Conservation (phyloP, 2,113 vertebrate genomes). For the Coregonus clupeaformis region DNA sequence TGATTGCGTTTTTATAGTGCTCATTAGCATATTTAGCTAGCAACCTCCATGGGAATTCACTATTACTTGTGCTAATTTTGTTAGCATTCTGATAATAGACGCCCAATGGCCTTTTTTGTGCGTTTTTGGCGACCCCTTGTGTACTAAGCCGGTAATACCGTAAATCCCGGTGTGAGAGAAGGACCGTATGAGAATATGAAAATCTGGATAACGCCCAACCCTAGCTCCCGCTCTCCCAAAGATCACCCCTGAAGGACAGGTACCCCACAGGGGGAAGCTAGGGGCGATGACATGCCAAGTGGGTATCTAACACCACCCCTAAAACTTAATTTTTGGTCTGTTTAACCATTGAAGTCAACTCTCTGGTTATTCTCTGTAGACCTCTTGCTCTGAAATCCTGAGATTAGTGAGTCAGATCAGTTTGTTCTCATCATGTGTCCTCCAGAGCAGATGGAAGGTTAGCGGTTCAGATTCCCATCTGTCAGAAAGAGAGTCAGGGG, state of each 20-base stretch:
- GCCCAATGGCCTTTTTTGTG: too few relatives aligned
- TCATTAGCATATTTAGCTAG: too few relatives aligned
- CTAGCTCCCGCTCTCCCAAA: background rate
- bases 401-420: background rate
- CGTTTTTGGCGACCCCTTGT: too few relatives aligned
- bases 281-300: background rate
- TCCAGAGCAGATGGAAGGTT: background rate
- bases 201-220: too few relatives aligned
- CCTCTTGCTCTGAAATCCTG: background rate
- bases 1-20: too few relatives aligned
- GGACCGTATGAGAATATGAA: too few relatives aligned
- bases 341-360: background rate
- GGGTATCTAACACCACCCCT: too few relatives aligned
- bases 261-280: background rate
- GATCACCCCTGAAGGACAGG: background rate
- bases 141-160: too few relatives aligned
- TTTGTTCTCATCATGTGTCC: background rate
- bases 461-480: background rate
- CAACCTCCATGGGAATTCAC: too few relatives aligned
- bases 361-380: background rate
- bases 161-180: too few relatives aligned
- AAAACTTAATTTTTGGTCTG: background rate
- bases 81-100: too few relatives aligned
- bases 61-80: too few relatives aligned
- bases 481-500: background rate